These are phyloP conservation scores for Stenolophus ochropezus DNA, from an alignment of 2,888 invertebrate genomes.

Conservation along the genomic window DNA sequence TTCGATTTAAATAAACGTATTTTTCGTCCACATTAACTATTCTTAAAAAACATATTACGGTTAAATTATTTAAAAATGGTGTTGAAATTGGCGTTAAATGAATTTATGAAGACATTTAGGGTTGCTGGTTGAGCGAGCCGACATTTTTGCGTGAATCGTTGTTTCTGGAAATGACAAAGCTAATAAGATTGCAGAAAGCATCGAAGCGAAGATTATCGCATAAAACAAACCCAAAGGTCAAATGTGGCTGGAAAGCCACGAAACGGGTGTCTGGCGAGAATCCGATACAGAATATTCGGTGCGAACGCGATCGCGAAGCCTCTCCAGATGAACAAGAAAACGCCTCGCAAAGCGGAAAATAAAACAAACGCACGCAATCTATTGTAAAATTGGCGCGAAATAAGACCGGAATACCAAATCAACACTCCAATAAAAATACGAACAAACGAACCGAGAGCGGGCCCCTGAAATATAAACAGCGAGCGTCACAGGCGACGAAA, in stretches of 20 bases:
- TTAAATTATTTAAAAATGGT: too few species aligned
- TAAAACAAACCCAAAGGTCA: slow-evolving; percentile 24
- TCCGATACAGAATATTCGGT: slow-evolving; percentile 28
- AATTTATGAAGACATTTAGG: not conserved
- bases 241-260: not conserved
- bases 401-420: slow-evolving; percentile 60
- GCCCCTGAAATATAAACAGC: slow-evolving; percentile 37
- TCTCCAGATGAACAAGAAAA: slow-evolving; percentile 28
- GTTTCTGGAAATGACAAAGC: slow-evolving; percentile 4
- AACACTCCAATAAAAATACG: slow-evolving; percentile 58
- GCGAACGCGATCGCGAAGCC: not conserved
- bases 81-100: not conserved
- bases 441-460: slow-evolving; percentile 54
- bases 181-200: slow-evolving; percentile 8
- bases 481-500: slow-evolving; percentile 23
- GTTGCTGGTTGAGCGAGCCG: not conserved
- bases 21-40: too few species aligned
- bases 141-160: not conserved
- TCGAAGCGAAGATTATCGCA: not conserved
- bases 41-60: too few species aligned
- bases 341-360: slow-evolving; percentile 46
- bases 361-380: slow-evolving; percentile 53
- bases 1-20: too few species aligned
- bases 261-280: slow-evolving; percentile 13
- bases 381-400: slow-evolving; percentile 59